Conservation (phyloP, 2,113 vertebrate species). For the Nothobranchius kuhntae region DNA sequence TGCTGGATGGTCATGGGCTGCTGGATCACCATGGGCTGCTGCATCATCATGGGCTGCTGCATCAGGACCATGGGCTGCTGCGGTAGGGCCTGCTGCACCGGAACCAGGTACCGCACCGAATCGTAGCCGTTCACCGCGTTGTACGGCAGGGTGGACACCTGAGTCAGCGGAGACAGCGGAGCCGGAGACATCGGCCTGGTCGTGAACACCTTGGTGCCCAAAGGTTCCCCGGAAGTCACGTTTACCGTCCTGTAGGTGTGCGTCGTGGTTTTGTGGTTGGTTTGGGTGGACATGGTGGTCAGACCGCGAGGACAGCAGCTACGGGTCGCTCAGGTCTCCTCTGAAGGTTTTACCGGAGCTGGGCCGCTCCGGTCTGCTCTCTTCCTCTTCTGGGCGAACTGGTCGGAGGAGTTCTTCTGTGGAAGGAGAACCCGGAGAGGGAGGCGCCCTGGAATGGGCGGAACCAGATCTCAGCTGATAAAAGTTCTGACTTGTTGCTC, state of each 20-base stretch:
- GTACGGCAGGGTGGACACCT: slow-evolving; percentile 24
- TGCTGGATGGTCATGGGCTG: slow-evolving; percentile 27
- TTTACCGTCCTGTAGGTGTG: slow-evolving; percentile 59
- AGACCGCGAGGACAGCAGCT: too few species aligned
- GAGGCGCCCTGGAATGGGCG: slow-evolving; percentile 39
- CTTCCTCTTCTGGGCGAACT: slow-evolving; percentile 22
- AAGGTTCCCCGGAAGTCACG: slow-evolving; percentile 53
- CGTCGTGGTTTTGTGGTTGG: slow-evolving; percentile 44
- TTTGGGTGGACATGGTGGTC: slow-evolving; percentile 63
- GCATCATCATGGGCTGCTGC: slow-evolving; percentile 29
- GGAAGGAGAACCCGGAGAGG: slow-evolving; percentile 11
- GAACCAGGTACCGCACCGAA: slow-evolving; percentile 61
- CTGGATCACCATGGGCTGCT: slow-evolving; percentile 19
- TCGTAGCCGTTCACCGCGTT: slow-evolving; percentile 54
- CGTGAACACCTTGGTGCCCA: slow-evolving; percentile 15
- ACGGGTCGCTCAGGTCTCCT: not conserved
- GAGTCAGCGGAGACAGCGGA: slow-evolving; percentile 14
- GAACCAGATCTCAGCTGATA: not conserved
- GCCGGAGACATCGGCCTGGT: slow-evolving; percentile 13
- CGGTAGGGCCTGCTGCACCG: slow-evolving; percentile 50
- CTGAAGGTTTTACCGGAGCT: not conserved
- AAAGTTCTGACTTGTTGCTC: not conserved
- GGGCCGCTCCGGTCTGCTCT: slow-evolving; percentile 5
- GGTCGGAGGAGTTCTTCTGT: not conserved
- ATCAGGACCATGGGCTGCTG: slow-evolving; percentile 42